A percentile compares a stretch with the other conserved stretches of the same genome.
phyloP scores from a whole-genome alignment of 2,113 vertebrate species.

The Epinephelus fuscoguttatus region DNA sequence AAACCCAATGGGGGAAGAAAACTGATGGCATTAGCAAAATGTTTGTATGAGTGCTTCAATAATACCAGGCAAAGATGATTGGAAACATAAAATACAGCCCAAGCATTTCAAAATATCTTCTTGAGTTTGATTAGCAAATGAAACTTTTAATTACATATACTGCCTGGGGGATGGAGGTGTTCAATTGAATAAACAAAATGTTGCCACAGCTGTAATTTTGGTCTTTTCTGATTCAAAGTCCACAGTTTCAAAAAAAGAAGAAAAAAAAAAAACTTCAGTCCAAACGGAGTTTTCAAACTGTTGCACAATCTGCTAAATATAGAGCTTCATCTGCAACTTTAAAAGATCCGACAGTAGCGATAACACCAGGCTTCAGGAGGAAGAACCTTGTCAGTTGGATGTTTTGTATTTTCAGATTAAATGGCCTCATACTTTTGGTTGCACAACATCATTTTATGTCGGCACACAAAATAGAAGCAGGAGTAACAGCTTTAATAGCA shows the following conservation, averaged over 20 bases:
- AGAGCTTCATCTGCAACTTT: not conserved
- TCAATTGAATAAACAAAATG: conserved; percentile 6
- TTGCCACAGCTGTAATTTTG: not conserved
- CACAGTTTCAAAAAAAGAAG: not conserved
- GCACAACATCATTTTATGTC: not conserved
- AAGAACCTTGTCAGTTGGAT: not conserved
- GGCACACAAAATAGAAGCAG: not conserved
- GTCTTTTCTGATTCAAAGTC: not conserved
- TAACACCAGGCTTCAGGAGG: not conserved
- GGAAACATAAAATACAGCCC: conserved; percentile 6
- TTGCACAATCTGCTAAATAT: not conserved
- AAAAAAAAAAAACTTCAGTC: no score
- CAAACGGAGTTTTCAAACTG: not conserved
- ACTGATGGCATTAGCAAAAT: conserved; percentile 10
- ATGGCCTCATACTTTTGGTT: conserved; percentile 4
- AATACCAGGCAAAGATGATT: conserved; percentile 7
- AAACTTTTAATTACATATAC: conserved; percentile 36
- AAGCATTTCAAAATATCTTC: conserved; percentile 17
- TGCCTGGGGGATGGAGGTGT: not conserved
- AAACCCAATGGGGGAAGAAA: conserved; percentile 13
- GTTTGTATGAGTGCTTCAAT: not conserved
- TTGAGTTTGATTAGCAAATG: conserved; percentile 20
- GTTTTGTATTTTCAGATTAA: conserved; percentile 1
- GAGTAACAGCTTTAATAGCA: conserved; percentile 1
- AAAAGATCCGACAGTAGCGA: not conserved